Percentiles rank a stretch among this genome's conserved stretches.
Evolutionary conservation across 2,888 invertebrate genomes (phyloP).

Genomic region (Drosophila greeni): DNA sequence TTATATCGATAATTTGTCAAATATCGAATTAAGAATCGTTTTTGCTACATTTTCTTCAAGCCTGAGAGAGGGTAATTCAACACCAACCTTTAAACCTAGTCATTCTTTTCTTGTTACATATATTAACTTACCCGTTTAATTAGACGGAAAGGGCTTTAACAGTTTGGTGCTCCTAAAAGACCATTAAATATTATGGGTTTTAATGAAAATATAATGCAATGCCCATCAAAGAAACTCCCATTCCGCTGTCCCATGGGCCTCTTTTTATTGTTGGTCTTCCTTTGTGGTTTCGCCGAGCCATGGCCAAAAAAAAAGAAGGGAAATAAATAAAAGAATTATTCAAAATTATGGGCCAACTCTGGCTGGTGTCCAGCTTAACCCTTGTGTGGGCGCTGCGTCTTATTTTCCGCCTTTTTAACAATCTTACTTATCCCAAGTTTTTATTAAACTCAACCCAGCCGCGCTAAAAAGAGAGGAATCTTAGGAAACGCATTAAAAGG

Average conservation of each 20-base stretch:
- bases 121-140: slow-evolving; percentile 51
- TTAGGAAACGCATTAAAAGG: slow-evolving; percentile 63
- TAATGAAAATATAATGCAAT: slow-evolving; percentile 68
- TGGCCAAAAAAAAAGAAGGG: slow-evolving; percentile 21
- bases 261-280: slow-evolving; percentile 58
- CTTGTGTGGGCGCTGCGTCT: slow-evolving; percentile 44
- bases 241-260: slow-evolving; percentile 33
- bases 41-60: not conserved
- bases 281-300: slow-evolving; percentile 46
- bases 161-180: slow-evolving; percentile 22
- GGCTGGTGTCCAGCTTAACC: slow-evolving; percentile 50
- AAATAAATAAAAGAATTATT: slow-evolving; percentile 66
- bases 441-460: slow-evolving; percentile 46
- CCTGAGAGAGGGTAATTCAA: not conserved
- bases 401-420: slow-evolving; percentile 30
- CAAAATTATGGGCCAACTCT: slow-evolving; percentile 61
- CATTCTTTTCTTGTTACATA: not conserved
- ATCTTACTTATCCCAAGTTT: slow-evolving; percentile 62
- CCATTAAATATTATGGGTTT: slow-evolving; percentile 60
- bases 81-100: not conserved
- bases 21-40: not conserved
- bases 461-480: slow-evolving; percentile 47
- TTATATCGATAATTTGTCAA: no score
- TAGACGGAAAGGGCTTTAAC: slow-evolving; percentile 37
- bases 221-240: slow-evolving; percentile 31